Evolutionary conservation across 1,140 invertebrate species (phyloP).

Genomic region (Lithobius niger): DNA sequence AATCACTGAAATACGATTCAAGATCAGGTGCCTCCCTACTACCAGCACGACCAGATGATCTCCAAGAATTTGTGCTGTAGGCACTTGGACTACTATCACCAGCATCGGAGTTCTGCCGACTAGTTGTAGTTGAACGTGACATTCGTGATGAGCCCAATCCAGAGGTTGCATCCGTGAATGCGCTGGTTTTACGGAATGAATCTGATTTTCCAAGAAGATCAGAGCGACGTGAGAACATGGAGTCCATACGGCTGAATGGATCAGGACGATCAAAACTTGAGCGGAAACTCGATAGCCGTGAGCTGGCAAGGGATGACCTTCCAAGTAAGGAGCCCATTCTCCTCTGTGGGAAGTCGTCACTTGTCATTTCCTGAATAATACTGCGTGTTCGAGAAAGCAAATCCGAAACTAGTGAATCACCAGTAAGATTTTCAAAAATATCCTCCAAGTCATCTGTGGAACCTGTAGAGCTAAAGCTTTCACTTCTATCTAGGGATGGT

Average conservation of each 20-base stretch:
- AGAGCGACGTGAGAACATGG: not conserved
- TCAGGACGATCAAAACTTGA: not conserved
- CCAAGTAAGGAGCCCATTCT: not conserved
- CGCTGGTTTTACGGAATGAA: not conserved
- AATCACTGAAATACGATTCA: not conserved
- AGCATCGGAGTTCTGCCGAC: not conserved
- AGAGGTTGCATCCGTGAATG: not conserved
- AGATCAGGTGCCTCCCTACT: no score
- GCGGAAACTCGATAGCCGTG: not conserved
- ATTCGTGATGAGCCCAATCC: not conserved
- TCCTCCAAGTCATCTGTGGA: conserved; percentile 11
- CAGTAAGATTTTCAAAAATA: not conserved
- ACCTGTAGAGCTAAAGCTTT: conserved; percentile 11
- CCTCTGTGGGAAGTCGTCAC: not conserved
- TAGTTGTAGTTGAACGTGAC: not conserved
- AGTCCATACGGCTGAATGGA: not conserved
- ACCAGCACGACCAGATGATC: no score
- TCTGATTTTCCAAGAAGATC: not conserved
- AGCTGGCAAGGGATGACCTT: not conserved
- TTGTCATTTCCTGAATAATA: not conserved
- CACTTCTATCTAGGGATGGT: conserved; percentile 1
- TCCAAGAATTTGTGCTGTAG: not conserved
- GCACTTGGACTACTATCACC: not conserved
- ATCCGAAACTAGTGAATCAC: not conserved
- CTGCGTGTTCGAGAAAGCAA: not conserved